Conservation (phyloP, 2,888 invertebrate genomes). For the Aspidiotus rigidus region DNA sequence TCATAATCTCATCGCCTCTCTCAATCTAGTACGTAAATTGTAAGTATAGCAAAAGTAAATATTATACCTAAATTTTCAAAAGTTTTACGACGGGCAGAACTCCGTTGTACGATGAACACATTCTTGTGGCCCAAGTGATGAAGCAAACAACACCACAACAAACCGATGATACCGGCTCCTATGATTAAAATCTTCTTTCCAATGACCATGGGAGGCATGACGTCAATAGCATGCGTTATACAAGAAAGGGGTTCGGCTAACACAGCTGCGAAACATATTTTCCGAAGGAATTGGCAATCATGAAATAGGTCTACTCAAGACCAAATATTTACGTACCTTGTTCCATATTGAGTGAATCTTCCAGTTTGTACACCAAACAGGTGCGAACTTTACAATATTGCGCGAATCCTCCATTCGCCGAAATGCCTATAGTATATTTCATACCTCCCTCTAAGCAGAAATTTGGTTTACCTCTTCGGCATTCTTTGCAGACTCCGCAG, state of each 20-base stretch:
- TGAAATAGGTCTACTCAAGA: not conserved
- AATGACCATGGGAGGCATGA: conserved; percentile 52
- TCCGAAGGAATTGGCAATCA: not conserved
- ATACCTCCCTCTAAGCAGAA: conserved; percentile 53
- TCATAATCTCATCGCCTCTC: no score
- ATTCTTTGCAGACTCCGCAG: conserved; percentile 53
- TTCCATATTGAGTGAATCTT: conserved; percentile 50
- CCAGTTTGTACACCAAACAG: conserved; percentile 51
- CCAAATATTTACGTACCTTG: conserved; percentile 46
- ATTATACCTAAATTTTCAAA: conserved; percentile 47
- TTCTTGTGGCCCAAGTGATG: conserved; percentile 60
- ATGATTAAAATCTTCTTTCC: conserved; percentile 55
- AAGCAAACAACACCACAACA: conserved; percentile 55
- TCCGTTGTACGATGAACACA: conserved; percentile 61
- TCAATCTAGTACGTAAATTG: no score
- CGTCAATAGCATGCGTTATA: conserved; percentile 59
- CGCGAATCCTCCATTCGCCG: conserved; percentile 59
- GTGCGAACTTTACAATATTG: conserved; percentile 54
- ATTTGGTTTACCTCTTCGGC: conserved; percentile 56
- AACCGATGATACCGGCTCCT: conserved; percentile 65
- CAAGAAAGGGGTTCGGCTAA: conserved; percentile 62
- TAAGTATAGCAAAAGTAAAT: not conserved
- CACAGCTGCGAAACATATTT: conserved; percentile 46
- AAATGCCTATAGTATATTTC: conserved; percentile 57
- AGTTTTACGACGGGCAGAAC: conserved; percentile 43